Conservation (phyloP, 2,888 invertebrate genomes). For the Leucozona laternaria region DNA sequence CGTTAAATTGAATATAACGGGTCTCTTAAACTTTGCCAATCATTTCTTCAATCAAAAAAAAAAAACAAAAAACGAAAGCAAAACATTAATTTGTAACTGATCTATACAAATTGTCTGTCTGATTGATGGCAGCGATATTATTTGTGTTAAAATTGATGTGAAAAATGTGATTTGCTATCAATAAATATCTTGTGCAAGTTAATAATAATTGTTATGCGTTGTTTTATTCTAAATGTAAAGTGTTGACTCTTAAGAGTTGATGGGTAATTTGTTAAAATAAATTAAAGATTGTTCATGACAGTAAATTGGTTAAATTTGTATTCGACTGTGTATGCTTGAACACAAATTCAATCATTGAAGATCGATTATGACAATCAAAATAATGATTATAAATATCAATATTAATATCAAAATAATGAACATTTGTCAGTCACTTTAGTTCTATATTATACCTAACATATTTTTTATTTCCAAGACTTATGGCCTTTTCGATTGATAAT, state of each 20-base stretch:
- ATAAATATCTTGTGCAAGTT: neutral
- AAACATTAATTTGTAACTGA: slow-evolving; percentile 15
- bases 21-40: neutral
- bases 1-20: neutral
- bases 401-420: too few relatives aligned
- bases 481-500: too few relatives aligned
- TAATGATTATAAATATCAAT: too few relatives aligned
- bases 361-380: too few relatives aligned
- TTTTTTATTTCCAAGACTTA: too few relatives aligned
- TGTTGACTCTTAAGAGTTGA: neutral
- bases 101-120: neutral
- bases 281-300: neutral
- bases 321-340: too few relatives aligned
- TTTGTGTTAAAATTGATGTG: neutral
- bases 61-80: neutral
- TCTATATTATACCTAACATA: too few relatives aligned
- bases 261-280: neutral
- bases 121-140: neutral
- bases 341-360: too few relatives aligned
- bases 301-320: too few relatives aligned
- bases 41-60: neutral
- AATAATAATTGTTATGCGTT: neutral
- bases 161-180: neutral
- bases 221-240: neutral
- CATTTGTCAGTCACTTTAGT: too few relatives aligned